Base-by-base conservation (phyloP, 1,140 invertebrate genomes). In the Meloidogyne hapla region DNA sequence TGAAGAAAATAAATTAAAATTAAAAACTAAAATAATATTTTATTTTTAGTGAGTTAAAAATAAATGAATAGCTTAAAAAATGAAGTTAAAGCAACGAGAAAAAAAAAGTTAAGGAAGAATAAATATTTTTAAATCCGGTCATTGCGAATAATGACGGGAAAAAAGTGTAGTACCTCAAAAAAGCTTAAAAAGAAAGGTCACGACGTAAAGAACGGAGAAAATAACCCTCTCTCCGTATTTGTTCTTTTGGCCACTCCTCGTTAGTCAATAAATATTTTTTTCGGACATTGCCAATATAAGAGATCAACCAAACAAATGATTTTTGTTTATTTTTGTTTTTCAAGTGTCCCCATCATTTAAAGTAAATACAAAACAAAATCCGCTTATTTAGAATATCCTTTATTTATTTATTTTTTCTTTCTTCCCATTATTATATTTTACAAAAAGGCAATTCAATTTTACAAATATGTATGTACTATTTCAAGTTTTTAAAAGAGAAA, bases 241-340 rank as follows among this genome's bases (percentile, higher is more conserved):
- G 48, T 56, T 56, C 48, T 56, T 56, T 56, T 56, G n/a, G 48
- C 48, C 48, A 56, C 48, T 56, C 48, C 48, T 56, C 48, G 48
- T 56, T 45, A 45, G 42, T 45, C 42, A 56, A n/a, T 56, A n/a
- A 56, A 56, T 56, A 56, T 56, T 33, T 33, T 33, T 33, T 56
- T 56, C 48, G 48, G 48, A 56, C 48, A n/a, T 56, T 56, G 48
- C 18, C 48, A 56, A 56, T 56, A 45, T 15, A 56, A n/a, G 48
- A 56, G 18, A 56, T 56, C 48, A 56, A 56, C 4, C n/a, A 56
- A 18, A n/a, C n/a, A 8, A 21, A 56, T n/a, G 48, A 56, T 56
- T n/a, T 56, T 56, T 56, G n/a, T 56, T 56, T 56, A 56, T 56
- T 56, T 56, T 56, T 56, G 6, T 56, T 56, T 56, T 56, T 56